These are phyloP conservation scores for Phaethon lepturus DNA, from an alignment of 2,113 vertebrate genomes.

Conservation along the genomic window DNA sequence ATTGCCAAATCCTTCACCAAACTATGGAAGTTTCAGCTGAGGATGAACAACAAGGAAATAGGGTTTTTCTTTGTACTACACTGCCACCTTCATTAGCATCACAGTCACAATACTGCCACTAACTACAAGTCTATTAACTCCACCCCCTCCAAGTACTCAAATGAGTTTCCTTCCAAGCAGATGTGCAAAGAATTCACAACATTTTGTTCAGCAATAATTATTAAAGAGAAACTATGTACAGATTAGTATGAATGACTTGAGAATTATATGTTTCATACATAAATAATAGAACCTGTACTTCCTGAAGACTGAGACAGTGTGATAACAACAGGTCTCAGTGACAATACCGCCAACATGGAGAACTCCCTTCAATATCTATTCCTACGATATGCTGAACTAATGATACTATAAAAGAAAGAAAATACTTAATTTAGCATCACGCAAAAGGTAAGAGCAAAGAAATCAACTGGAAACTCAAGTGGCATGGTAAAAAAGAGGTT, in stretches of 20 bases:
- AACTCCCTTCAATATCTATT: neutral
- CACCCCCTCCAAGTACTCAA: neutral
- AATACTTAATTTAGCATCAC: no score
- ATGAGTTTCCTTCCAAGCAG: neutral
- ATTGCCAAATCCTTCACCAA: neutral
- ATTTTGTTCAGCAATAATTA: neutral
- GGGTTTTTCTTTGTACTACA: neutral
- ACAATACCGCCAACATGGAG: rapidly evolving
- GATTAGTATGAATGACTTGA: neutral
- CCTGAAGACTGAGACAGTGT: neutral
- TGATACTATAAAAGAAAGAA: no score
- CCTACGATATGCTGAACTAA: neutral
- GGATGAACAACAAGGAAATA: neutral
- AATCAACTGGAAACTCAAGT: neutral
- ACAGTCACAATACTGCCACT: neutral
- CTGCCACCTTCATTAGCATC: neutral
- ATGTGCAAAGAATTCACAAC: neutral
- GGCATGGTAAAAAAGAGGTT: rapidly evolving
- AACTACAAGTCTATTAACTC: neutral
- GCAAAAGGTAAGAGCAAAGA: neutral
- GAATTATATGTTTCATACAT: neutral
- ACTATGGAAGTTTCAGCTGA: neutral
- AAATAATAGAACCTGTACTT: neutral
- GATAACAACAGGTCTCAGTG: neutral
- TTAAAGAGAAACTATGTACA: neutral